These are phyloP conservation scores for Lycodopsis pacificus DNA, from an alignment of 2,797 vertebrate genomes.

Conservation along the genomic window DNA sequence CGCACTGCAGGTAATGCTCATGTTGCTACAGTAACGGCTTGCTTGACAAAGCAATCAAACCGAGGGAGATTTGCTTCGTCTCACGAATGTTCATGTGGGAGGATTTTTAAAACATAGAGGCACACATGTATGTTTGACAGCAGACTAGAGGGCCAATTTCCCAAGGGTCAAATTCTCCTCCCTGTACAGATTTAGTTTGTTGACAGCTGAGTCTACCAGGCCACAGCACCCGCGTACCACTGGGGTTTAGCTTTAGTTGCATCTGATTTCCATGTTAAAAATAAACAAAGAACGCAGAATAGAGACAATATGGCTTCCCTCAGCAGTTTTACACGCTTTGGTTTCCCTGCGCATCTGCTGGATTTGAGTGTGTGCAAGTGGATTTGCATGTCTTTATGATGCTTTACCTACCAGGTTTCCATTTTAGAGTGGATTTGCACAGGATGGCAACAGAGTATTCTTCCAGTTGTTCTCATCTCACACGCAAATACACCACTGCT, in stretches of 20 bases:
- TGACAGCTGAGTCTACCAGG: slow-evolving; percentile 52
- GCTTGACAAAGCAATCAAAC: slow-evolving; percentile 41
- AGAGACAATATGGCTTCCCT: slow-evolving; percentile 60
- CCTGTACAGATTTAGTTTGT: slow-evolving; percentile 39
- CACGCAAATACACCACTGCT: slow-evolving; percentile 55
- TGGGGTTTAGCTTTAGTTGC: slow-evolving; percentile 64
- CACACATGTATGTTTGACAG: slow-evolving; percentile 16
- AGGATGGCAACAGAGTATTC: slow-evolving; percentile 58
- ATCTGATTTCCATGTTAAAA: slow-evolving; percentile 75
- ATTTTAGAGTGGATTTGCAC: slow-evolving; percentile 71
- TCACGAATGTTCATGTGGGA: slow-evolving; percentile 1
- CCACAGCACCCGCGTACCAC: slow-evolving; percentile 28
- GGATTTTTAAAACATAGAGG: not conserved
- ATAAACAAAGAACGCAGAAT: slow-evolving; percentile 66
- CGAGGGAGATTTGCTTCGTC: slow-evolving; percentile 25
- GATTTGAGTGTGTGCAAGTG: slow-evolving; percentile 65
- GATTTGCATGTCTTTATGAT: slow-evolving; percentile 78
- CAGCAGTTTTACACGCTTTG: slow-evolving; percentile 63
- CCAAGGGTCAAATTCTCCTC: slow-evolving; percentile 22
- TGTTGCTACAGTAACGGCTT: slow-evolving; percentile 38
- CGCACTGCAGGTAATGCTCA: slow-evolving; percentile 28
- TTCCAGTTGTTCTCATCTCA: slow-evolving; percentile 52
- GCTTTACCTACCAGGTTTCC: slow-evolving; percentile 65
- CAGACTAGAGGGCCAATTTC: slow-evolving; percentile 3
- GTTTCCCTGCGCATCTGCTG: slow-evolving; percentile 60